Evolutionary conservation across 2,888 invertebrate genomes (phyloP).

Genomic region (Pyrrhosoma nymphula): DNA sequence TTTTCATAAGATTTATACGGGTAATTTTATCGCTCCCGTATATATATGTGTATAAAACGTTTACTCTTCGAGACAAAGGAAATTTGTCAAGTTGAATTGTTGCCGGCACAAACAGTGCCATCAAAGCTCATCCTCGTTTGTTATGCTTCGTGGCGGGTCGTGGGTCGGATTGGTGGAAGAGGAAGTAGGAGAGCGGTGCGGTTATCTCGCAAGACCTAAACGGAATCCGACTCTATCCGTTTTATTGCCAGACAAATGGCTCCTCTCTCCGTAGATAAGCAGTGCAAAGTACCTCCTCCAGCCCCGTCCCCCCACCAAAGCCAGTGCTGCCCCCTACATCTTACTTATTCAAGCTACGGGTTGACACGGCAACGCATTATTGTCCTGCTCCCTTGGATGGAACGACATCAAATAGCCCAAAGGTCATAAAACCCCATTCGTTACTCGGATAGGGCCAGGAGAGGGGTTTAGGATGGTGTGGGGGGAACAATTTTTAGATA

Average conservation of each 20-base stretch:
- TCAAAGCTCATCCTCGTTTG: slow-evolving; percentile 28
- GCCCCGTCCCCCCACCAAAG: not conserved
- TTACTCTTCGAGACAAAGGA: not conserved
- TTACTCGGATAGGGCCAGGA: not conserved
- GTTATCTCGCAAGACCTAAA: slow-evolving; percentile 55
- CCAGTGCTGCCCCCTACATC: not conserved
- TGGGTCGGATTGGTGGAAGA: not conserved
- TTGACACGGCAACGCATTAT: slow-evolving; percentile 39
- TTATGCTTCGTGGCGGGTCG: not conserved
- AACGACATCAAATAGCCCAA: slow-evolving; percentile 5
- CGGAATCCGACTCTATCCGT: slow-evolving; percentile 40
- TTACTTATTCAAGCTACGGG: slow-evolving; percentile 46
- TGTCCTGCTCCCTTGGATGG: not conserved
- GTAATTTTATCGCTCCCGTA: no score
- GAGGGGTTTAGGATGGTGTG: not conserved
- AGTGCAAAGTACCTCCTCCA: slow-evolving; percentile 40
- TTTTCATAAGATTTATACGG: no score
- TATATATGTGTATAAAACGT: not conserved
- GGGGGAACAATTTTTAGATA: slow-evolving; percentile 15
- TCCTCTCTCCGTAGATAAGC: slow-evolving; percentile 45
- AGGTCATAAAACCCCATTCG: slow-evolving; percentile 44
- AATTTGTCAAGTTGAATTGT: slow-evolving; percentile 44
- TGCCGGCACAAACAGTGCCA: slow-evolving; percentile 37
- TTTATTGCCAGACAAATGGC: slow-evolving; percentile 61
- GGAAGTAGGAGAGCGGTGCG: not conserved